Base-by-base conservation (phyloP, 2,113 vertebrate genomes). In the Ammodytes marinus region DNA sequence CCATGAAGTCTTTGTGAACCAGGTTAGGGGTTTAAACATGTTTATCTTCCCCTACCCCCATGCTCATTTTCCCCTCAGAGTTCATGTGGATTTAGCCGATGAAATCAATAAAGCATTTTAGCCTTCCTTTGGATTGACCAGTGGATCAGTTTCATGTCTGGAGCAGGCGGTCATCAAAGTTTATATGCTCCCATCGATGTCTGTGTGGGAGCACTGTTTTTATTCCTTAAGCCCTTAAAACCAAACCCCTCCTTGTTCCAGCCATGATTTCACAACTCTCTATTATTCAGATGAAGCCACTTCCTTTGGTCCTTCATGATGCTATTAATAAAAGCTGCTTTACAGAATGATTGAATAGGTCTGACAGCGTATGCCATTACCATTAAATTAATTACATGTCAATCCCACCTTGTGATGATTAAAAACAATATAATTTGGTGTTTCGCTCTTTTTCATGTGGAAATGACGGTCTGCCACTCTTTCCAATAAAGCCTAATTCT, bases 301-400 rank as follows among this genome's bases (percentile, higher is more conserved):
- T 88, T 88, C 60, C 86, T 88, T 82, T 79, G 39, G 70, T 79
- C 72, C 85, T 83, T 90, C 86, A 82, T 27, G 14, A 74, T 0
- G 55, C 53, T 76, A 80, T 77, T 87, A 93, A 83, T 88, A 87
- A 87, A 79, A 60, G 57, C 80, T 68, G 67, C 79, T 81, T 82
- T 52, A 70, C 55, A 40, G 67, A 72, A 77, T 86, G 74, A 86
- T 77, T 69, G 78, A 93, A 86, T 19, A 52, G 60, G 70, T 65
- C 74, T 86, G 91, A 80, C 90, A 86, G 80, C 58, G 8, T 86
- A 83, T 79, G 83, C 68, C 67, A 87, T 91, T 87, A 74, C 52
- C 66, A 83, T 87, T 89, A 79, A 87, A 93, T 93, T 79, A 93
- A 93, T 91, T 84, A 88, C 88, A 83, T 85, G 87, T 86, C 91